A percentile compares a stretch with the other conserved stretches of the same genome.
These are phyloP conservation scores for Poeciliopsis infans DNA, from an alignment of 2,797 vertebrate genomes.

Conservation along the genomic window DNA sequence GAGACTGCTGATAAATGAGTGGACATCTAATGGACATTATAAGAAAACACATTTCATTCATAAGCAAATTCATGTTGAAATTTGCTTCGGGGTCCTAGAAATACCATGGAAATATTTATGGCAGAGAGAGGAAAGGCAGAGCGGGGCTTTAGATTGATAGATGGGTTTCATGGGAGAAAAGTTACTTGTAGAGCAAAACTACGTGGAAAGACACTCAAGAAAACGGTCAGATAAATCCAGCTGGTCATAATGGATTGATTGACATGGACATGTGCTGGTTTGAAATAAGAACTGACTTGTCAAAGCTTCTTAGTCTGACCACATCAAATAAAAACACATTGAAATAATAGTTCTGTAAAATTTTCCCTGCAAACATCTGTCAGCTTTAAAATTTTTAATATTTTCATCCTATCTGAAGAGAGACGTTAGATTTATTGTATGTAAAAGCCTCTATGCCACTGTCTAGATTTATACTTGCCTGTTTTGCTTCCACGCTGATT, in stretches of 20 bases:
- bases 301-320: not conserved
- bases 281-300: not conserved
- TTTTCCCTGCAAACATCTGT: not conserved
- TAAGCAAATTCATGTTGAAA: not conserved
- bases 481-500: not conserved
- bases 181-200: not conserved
- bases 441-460: not conserved
- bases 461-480: not conserved
- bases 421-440: not conserved
- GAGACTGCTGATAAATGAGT: not conserved
- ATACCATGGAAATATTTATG: not conserved
- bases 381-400: not conserved
- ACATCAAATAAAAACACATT: not conserved
- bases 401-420: not conserved
- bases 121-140: not conserved
- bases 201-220: not conserved
- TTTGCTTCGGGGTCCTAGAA: not conserved
- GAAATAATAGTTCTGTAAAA: not conserved
- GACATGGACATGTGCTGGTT: not conserved
- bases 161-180: not conserved
- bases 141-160: not conserved
- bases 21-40: not conserved
- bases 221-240: not conserved
- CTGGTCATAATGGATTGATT: not conserved
- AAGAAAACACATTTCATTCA: not conserved